Percentiles rank a stretch among this genome's conserved stretches.
Evolutionary conservation across 2,797 vertebrate genomes (phyloP).

Genomic region (Chloroceryle inda): DNA sequence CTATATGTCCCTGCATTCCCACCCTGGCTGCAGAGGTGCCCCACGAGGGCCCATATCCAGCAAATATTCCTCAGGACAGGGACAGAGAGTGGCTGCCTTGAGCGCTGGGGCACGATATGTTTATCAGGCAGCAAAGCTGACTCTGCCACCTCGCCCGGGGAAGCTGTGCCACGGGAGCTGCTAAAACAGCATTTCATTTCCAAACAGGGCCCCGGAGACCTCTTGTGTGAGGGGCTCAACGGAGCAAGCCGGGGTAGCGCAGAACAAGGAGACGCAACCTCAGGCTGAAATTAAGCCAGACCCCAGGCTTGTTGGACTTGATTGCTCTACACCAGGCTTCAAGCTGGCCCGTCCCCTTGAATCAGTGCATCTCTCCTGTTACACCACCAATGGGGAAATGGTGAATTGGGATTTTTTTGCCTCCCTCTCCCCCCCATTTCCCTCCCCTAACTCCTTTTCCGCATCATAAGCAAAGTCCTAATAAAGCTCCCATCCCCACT

Average conservation of each 20-base stretch:
- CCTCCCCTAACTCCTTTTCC: conserved; percentile 64
- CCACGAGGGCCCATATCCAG: neutral
- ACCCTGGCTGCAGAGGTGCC: neutral
- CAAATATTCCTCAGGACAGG: neutral
- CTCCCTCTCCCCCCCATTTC: neutral
- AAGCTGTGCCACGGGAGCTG: conserved; percentile 36
- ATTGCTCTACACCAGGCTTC: neutral
- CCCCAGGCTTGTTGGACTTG: neutral
- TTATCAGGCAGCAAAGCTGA: neutral
- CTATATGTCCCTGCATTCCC: neutral
- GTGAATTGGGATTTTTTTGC: neutral
- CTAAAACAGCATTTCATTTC: conserved; percentile 71
- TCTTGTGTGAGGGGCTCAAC: conserved; percentile 11
- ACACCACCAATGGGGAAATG: neutral
- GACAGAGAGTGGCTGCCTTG: neutral
- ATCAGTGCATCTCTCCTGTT: neutral
- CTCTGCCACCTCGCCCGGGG: neutral
- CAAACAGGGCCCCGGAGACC: conserved; percentile 53
- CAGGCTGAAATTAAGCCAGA: conserved; percentile 36
- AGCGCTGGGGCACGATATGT: neutral
- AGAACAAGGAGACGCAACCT: conserved; percentile 2
- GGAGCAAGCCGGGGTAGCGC: neutral
- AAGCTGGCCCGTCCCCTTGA: neutral
- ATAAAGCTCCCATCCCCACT: conserved; percentile 69
- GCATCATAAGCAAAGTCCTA: conserved; percentile 79